Evolutionary conservation across 30 jellyfish, hydroid and myxozoan species (phyloP).

Genomic region (Cassiopea xamachana): DNA sequence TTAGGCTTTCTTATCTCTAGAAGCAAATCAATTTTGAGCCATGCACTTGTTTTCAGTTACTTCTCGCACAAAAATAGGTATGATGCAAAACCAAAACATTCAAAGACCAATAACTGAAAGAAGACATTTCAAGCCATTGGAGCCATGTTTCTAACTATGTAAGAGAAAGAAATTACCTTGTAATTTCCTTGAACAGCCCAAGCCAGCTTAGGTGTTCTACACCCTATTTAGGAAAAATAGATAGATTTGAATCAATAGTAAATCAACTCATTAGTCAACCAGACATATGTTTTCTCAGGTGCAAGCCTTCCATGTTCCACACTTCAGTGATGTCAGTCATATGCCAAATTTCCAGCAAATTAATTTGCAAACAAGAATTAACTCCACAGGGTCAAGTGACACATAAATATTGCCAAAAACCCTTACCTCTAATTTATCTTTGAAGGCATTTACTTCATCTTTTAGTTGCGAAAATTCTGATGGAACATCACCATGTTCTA

Average conservation of each 20-base stretch:
- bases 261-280: not conserved
- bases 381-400: too few species aligned
- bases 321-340: too few species aligned
- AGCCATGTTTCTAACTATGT: not conserved
- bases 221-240: constrained; percentile 54
- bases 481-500: constrained; percentile 94
- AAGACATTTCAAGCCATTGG: not conserved
- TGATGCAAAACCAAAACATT: too few species aligned
- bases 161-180: constrained; percentile 52
- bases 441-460: constrained; percentile 82
- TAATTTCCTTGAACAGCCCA: constrained; percentile 94
- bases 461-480: constrained; percentile 74
- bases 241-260: not conserved
- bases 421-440: constrained; percentile 88
- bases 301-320: too few species aligned
- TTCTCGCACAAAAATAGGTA: too few species aligned
- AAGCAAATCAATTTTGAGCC: too few species aligned
- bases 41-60: too few species aligned
- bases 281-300: not conserved
- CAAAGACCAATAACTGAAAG: not conserved
- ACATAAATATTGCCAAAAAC: too few species aligned
- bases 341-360: too few species aligned
- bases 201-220: constrained; percentile 99
- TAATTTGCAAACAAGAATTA: too few species aligned
- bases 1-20: too few species aligned